These are phyloP conservation scores for Crepidodera aurea DNA, from an alignment of 2,888 invertebrate genomes.

Conservation along the genomic window DNA sequence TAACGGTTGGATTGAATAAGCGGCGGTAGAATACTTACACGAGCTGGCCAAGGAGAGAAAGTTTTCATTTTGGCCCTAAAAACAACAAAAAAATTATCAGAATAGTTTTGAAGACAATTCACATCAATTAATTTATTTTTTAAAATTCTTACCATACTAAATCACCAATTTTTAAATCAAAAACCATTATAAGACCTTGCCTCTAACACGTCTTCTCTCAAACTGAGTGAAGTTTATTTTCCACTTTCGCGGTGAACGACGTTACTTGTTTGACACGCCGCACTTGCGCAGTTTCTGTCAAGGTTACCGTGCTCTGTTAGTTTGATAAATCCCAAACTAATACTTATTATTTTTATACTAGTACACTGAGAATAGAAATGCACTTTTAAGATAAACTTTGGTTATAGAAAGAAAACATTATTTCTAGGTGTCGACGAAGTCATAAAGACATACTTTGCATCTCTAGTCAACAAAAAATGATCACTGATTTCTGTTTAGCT, in stretches of 20 bases:
- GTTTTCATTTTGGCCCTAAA: slow-evolving; percentile 98
- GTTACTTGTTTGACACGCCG: slow-evolving; percentile 35
- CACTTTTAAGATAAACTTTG: no score
- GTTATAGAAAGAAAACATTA: no score
- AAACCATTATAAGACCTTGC: slow-evolving; percentile 61
- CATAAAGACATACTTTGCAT: no score
- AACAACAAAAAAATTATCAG: slow-evolving; percentile 57
- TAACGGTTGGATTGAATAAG: slow-evolving; percentile 60
- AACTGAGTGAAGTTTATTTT: slow-evolving; percentile 50
- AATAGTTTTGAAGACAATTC: not conserved
- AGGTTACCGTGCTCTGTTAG: not conserved
- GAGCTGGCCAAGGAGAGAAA: slow-evolving; percentile 96
- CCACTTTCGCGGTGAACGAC: slow-evolving; percentile 40
- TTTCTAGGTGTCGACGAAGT: no score
- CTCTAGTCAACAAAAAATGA: no score
- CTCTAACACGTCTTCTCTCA: slow-evolving; percentile 44
- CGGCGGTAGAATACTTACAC: slow-evolving; percentile 74
- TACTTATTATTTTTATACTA: no score
- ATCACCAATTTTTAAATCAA: slow-evolving; percentile 71
- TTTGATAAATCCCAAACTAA: not conserved
- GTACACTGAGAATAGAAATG: no score
- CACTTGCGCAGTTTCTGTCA: not conserved
- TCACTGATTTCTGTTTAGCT: no score
- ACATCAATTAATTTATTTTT: slow-evolving; percentile 43
- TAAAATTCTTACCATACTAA: slow-evolving; percentile 70